Percentiles rank a stretch among this genome's conserved stretches.
These are phyloP conservation scores for Clarias gariepinus DNA, from an alignment of 2,113 vertebrate species.

Conservation along the genomic window DNA sequence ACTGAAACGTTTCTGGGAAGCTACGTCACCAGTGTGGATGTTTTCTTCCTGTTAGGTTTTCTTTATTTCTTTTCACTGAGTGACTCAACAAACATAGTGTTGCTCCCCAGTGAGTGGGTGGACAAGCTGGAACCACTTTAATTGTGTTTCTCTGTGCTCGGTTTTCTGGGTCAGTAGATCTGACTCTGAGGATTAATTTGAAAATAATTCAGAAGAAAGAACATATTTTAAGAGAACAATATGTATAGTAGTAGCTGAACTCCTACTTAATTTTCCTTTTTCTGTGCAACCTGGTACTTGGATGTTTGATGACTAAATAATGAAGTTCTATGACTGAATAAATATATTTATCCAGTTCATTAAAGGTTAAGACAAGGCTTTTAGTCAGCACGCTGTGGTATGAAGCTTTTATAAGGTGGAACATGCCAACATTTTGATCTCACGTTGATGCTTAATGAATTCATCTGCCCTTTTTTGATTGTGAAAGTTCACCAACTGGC, in stretches of 20 bases:
- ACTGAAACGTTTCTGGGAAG: constrained; percentile 36
- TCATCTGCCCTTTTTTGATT: not conserved
- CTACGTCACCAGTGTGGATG: constrained; percentile 36
- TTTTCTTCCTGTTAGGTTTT: constrained; percentile 12
- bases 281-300: not conserved
- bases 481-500: not conserved
- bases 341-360: not conserved
- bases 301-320: too few relatives aligned
- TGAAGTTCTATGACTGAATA: too few relatives aligned
- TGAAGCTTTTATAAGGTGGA: not conserved
- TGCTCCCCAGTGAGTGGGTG: constrained; percentile 27
- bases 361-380: not conserved
- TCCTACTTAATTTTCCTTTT: not conserved
- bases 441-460: not conserved
- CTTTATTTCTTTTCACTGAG: constrained; percentile 26
- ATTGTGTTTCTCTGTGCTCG: constrained; percentile 28
- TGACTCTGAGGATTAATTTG: constrained; percentile 23
- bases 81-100: constrained; percentile 47
- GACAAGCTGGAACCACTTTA: constrained; percentile 40
- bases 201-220: constrained; percentile 4
- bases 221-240: not conserved
- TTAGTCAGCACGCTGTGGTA: not conserved
- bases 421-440: not conserved
- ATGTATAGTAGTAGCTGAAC: not conserved
- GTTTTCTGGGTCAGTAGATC: constrained; percentile 31